These are phyloP conservation scores for Coboldia fuscipes DNA, from an alignment of 1,140 invertebrate genomes.

Conservation along the genomic window DNA sequence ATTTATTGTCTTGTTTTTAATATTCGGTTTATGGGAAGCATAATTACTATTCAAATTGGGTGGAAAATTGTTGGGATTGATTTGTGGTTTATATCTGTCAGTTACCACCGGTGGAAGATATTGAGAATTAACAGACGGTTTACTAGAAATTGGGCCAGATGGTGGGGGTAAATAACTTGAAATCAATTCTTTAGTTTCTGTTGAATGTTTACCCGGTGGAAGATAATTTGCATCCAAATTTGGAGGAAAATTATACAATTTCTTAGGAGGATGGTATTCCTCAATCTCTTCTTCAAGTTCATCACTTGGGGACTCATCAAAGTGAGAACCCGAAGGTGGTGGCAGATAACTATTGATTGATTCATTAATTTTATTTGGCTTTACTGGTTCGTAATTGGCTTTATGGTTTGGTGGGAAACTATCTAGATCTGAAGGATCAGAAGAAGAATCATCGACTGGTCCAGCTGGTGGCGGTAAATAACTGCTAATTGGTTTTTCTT, in stretches of 20 bases:
- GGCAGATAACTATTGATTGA: conserved; percentile 11
- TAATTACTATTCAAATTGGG: conserved; percentile 9
- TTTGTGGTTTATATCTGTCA: background rate
- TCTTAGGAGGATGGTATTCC: conserved; percentile 10
- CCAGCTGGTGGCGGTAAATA: conserved; percentile 18
- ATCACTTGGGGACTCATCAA: no score
- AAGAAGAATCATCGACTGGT: conserved; percentile 1
- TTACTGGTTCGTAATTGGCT: no score
- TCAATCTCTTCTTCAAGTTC: no score
- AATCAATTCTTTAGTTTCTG: conserved; percentile 10
- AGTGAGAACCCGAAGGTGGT: no score
- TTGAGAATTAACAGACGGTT: conserved; percentile 6
- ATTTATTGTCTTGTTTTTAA: conserved; percentile 10
- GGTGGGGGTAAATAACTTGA: conserved; percentile 16
- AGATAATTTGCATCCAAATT: conserved; percentile 13
- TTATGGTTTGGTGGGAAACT: background rate
- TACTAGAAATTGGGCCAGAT: no score
- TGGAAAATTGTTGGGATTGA: background rate
- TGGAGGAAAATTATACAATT: conserved; percentile 16
- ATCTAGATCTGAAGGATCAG: background rate
- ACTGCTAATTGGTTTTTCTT: conserved; percentile 11
- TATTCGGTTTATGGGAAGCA: conserved; percentile 2
- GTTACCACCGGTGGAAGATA: conserved; percentile 1
- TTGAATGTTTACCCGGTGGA: conserved; percentile 9
- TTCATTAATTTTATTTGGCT: conserved; percentile 4